Evolutionary conservation across 2,797 vertebrate genomes (phyloP).

Genomic region (Halcyon smyrnensis): DNA sequence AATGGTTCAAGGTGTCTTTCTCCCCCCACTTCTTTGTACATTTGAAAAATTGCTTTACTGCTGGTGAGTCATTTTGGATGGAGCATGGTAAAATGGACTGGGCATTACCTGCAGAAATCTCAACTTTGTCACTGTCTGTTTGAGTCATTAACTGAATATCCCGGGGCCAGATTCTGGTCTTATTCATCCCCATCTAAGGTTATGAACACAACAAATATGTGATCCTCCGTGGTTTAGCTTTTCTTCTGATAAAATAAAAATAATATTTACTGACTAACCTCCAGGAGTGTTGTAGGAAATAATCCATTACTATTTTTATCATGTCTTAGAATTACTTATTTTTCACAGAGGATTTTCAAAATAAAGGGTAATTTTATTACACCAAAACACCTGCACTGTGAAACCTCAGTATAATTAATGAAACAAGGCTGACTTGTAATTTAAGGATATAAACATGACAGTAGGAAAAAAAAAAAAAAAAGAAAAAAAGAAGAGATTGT

Average conservation of each 20-base stretch:
- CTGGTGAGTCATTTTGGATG: neutral
- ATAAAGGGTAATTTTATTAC: neutral
- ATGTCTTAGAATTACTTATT: neutral
- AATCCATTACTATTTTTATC: neutral
- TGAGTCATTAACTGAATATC: neutral
- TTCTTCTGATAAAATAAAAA: neutral
- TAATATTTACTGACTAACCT: neutral
- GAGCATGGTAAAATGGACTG: neutral
- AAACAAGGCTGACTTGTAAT: neutral
- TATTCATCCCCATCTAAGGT: neutral
- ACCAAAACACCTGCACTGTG: neutral
- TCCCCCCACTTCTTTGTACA: neutral
- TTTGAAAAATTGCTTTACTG: neutral
- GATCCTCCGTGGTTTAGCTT: neutral
- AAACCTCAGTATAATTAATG: neutral
- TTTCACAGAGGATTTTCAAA: neutral
- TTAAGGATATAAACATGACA: neutral
- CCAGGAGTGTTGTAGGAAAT: neutral
- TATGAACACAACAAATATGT: neutral
- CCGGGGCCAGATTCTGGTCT: neutral
- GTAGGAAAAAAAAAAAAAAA: neutral
- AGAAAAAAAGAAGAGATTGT: neutral
- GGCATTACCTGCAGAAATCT: neutral
- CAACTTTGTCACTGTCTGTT: neutral
- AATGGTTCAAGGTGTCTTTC: neutral